Conservation (phyloP, 1,140 invertebrate species). For the Drosophila tsacasi region DNA sequence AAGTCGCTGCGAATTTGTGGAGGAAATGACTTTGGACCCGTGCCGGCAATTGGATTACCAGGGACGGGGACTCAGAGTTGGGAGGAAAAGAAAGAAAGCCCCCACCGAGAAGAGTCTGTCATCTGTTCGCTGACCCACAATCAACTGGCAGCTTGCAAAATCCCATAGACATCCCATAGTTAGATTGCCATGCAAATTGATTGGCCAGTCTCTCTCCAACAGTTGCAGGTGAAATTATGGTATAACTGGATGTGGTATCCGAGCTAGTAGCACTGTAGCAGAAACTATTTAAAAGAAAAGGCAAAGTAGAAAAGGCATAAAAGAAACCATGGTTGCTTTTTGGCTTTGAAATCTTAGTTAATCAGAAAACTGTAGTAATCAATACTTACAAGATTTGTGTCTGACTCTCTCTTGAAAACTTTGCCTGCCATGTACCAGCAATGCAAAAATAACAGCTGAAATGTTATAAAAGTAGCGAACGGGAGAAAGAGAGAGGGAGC, state of each 20-base stretch:
- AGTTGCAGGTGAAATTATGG: slow-evolving; percentile 6
- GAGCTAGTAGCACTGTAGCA: not conserved
- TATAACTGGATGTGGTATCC: not conserved
- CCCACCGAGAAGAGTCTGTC: slow-evolving; percentile 9
- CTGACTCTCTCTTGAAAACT: not conserved
- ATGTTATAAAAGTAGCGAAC: too few species aligned
- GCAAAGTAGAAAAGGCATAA: not conserved
- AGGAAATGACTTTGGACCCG: slow-evolving; percentile 72
- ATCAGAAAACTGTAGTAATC: not conserved
- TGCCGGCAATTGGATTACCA: slow-evolving; percentile 35
- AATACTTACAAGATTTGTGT: not conserved
- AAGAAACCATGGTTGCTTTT: not conserved
- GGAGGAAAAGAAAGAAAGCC: not conserved
- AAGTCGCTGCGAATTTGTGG: slow-evolving; percentile 76
- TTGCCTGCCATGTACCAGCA: not conserved
- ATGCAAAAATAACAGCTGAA: too few species aligned
- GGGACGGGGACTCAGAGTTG: not conserved
- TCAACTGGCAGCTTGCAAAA: slow-evolving; percentile 8
- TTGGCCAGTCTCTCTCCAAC: not conserved
- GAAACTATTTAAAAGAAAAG: not conserved
- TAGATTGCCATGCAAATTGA: slow-evolving; percentile 18
- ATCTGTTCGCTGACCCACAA: slow-evolving; percentile 39
- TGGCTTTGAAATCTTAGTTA: not conserved
- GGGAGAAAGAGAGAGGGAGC: too few species aligned
- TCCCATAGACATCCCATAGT: not conserved